These are phyloP conservation scores for Mustelus asterias DNA, from an alignment of 2,113 vertebrate species.

Conservation along the genomic window DNA sequence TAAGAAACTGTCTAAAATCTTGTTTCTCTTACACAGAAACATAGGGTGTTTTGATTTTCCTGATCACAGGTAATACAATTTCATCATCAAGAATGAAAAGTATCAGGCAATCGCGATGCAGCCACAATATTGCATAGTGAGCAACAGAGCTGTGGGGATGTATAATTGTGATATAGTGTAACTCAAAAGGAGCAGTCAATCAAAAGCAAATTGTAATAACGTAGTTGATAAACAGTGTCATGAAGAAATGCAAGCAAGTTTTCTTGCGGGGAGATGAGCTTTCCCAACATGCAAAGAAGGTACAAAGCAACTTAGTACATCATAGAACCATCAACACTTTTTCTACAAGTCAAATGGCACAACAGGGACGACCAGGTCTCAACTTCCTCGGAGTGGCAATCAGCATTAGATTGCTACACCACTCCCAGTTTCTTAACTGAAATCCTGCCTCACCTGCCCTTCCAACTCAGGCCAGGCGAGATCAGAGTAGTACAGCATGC, in stretches of 20 bases:
- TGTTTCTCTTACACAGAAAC: not conserved
- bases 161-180: not conserved
- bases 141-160: not conserved
- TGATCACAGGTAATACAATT: not conserved
- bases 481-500: no score
- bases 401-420: no score
- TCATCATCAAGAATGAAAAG: not conserved
- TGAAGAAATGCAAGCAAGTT: not conserved
- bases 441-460: no score
- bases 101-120: not conserved
- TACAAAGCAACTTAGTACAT: not conserved
- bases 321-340: not conserved
- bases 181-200: not conserved
- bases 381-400: no score
- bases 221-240: not conserved
- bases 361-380: no score
- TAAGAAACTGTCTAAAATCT: not conserved
- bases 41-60: no score
- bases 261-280: not conserved
- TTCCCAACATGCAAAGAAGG: not conserved
- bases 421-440: no score
- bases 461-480: no score
- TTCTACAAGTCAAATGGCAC: not conserved
- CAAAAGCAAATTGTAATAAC: not conserved
- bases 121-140: not conserved